Evolutionary conservation across 2,113 vertebrate species (phyloP).

Genomic region (Lepus americanus): DNA sequence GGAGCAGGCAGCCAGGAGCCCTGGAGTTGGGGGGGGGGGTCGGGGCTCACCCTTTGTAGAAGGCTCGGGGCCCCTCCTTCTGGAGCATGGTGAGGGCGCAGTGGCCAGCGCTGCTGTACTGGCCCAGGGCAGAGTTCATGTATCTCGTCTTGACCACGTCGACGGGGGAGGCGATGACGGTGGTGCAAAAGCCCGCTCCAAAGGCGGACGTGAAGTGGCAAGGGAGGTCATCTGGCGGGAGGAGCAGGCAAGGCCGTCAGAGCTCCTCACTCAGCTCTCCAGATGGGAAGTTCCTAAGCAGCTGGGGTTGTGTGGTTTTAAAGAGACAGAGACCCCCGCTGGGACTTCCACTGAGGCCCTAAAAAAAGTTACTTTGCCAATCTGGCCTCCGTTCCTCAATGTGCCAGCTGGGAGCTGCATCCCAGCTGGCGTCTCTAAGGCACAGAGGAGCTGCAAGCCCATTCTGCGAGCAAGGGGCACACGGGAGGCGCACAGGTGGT

Average conservation of each 20-base stretch:
- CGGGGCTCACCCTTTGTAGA: conserved; percentile 92
- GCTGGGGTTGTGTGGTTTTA: not conserved
- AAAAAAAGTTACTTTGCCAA: not conserved
- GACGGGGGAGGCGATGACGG: conserved; percentile 93
- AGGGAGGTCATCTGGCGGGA: conserved; percentile 91
- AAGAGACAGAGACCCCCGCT: not conserved
- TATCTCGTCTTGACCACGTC: conserved; percentile 96
- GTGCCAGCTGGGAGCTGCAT: not conserved
- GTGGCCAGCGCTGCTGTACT: conserved; percentile 89
- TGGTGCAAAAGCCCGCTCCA: conserved; percentile 94
- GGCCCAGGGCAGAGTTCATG: conserved; percentile 92
- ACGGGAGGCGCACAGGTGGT: not conserved
- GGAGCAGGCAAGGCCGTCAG: not conserved
- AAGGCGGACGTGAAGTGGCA: conserved; percentile 95
- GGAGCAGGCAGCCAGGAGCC: not conserved
- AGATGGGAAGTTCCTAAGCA: not conserved
- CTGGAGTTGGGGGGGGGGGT: not conserved
- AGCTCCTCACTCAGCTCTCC: not conserved
- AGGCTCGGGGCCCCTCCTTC: conserved; percentile 91
- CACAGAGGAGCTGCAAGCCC: not conserved
- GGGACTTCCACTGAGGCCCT: not conserved
- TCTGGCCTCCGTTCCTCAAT: not conserved
- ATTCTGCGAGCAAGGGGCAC: conserved; percentile 4
- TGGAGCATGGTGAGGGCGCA: conserved; percentile 91
- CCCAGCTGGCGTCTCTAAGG: not conserved